Conservation (phyloP, 2,797 vertebrate species). For the Myotis pilosus region DNA sequence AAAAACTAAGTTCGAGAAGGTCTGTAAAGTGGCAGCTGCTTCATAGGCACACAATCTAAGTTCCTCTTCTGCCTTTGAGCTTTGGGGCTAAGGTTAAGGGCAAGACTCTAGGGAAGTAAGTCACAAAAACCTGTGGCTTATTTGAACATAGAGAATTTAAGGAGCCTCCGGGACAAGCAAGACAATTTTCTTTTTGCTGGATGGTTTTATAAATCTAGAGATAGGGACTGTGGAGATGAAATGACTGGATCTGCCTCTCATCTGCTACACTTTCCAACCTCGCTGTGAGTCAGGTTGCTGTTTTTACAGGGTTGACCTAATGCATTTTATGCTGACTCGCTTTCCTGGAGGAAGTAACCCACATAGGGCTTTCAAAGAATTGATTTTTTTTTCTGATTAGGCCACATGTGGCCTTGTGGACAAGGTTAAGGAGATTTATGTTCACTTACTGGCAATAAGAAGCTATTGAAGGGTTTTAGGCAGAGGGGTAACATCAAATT, state of each 20-base stretch:
- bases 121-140: slow-evolving; percentile 5
- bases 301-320: background rate
- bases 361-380: slow-evolving; percentile 12
- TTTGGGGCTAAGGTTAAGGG: background rate
- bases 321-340: slow-evolving; percentile 37
- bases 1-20: background rate
- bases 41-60: background rate
- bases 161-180: background rate
- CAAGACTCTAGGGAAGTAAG: background rate
- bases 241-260: background rate
- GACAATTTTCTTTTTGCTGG: background rate
- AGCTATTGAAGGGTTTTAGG: background rate
- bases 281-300: background rate
- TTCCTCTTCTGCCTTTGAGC: slow-evolving; percentile 19
- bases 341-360: slow-evolving; percentile 36
- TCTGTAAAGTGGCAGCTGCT: background rate
- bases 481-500: background rate
- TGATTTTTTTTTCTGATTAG: slow-evolving; percentile 17
- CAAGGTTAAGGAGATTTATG: background rate
- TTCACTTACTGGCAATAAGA: background rate
- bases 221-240: background rate
- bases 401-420: background rate
- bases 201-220: background rate
- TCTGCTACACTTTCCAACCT: background rate
- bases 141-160: background rate